Evolutionary conservation across 2,888 invertebrate species (phyloP).

Genomic region (Meandrusa payeni): DNA sequence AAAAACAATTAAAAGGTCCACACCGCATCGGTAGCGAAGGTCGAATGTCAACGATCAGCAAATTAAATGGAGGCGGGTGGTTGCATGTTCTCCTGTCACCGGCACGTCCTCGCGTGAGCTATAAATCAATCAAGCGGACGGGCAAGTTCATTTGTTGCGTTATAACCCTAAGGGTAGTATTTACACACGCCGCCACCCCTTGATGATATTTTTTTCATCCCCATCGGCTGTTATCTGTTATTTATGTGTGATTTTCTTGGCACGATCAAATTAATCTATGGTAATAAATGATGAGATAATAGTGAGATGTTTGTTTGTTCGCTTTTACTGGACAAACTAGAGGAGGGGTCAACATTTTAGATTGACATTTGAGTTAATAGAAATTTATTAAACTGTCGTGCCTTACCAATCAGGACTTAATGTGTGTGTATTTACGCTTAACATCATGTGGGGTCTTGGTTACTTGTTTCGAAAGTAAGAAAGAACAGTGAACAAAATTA

Average conservation of each 20-base stretch:
- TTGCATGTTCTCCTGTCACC: constrained; percentile 40
- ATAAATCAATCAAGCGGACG: constrained; percentile 54
- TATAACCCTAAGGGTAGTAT: constrained; percentile 25
- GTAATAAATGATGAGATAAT: too few species aligned
- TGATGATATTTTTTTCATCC: neutral
- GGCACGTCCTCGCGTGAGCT: constrained; percentile 38
- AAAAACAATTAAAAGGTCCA: constrained; percentile 16
- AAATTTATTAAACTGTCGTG: too few species aligned
- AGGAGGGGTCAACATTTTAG: too few species aligned
- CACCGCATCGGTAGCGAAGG: constrained; percentile 21
- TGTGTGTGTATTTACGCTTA: too few species aligned
- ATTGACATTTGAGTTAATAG: too few species aligned
- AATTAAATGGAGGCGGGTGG: constrained; percentile 54
- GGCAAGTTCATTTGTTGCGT: constrained; percentile 43
- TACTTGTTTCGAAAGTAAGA: too few species aligned
- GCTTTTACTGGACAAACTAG: too few species aligned
- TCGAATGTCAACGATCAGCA: constrained; percentile 37
- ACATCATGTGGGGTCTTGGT: too few species aligned
- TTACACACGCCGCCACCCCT: constrained; percentile 10
- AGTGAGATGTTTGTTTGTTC: too few species aligned
- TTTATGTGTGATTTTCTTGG: constrained; percentile 1
- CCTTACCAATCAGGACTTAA: too few species aligned
- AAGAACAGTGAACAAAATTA: too few species aligned
- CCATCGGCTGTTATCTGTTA: neutral
- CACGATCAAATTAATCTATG: too few species aligned